phyloP scores from a whole-genome alignment of 1,140 invertebrate species.

The Heliconius nattereri region DNA sequence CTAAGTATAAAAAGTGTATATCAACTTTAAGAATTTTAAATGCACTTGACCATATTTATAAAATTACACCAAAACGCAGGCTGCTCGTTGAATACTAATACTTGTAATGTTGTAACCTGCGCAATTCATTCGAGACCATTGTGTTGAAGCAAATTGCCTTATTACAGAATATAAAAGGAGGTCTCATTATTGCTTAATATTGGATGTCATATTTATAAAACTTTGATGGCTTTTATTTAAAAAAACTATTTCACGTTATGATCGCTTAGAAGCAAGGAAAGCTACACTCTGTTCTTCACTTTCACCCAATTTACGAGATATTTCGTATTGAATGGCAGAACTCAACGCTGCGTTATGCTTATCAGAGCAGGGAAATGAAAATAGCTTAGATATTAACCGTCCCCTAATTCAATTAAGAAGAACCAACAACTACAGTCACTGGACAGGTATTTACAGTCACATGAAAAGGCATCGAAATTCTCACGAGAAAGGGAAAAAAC shows the following conservation, averaged over 20 bases:
- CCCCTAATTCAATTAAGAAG: no score
- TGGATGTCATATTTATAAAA: no score
- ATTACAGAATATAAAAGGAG: background rate
- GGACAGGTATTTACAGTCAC: no score
- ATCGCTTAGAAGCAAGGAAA: no score
- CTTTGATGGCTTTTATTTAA: no score
- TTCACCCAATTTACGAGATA: background rate
- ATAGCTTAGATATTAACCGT: background rate
- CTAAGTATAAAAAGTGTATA: background rate
- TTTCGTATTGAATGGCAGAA: background rate
- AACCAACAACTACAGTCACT: no score
- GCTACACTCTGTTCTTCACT: no score
- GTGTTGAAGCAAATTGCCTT: conserved; percentile 5
- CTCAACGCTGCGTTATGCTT: no score
- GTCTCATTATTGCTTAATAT: background rate
- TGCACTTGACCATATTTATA: background rate
- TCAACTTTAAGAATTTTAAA: background rate
- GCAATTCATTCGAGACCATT: conserved; percentile 6
- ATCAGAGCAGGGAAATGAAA: no score
- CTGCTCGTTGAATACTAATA: background rate
- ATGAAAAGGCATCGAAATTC: no score
- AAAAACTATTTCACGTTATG: no score
- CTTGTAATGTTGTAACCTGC: background rate
- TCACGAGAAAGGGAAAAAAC: no score
- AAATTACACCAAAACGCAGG: background rate